phyloP scores from a whole-genome alignment of 1,140 invertebrate species.

The Ptiloglossa arizonensis region DNA sequence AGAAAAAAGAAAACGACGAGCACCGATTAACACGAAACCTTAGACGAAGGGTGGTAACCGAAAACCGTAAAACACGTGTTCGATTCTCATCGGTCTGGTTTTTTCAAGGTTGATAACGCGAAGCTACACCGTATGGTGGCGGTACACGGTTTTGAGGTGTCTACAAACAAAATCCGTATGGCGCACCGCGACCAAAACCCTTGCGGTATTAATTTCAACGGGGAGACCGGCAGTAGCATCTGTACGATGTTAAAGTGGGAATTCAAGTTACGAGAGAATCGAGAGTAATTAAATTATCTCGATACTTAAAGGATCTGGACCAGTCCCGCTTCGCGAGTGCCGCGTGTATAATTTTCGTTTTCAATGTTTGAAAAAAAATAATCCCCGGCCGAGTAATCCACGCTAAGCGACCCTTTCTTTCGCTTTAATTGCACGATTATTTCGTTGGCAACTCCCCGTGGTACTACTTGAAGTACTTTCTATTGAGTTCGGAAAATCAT shows the following conservation, averaged over 20 bases:
- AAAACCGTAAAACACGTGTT: conserved; percentile 51
- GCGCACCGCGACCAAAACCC: not conserved
- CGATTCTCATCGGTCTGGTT: conserved; percentile 34
- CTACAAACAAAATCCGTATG: conserved; percentile 38
- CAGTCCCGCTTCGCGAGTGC: no score
- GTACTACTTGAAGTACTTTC: no score
- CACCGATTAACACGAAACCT: conserved; percentile 33
- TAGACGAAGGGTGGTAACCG: conserved; percentile 33
- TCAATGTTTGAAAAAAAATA: no score
- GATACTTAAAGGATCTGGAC: not conserved
- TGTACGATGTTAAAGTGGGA: not conserved
- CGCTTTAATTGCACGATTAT: no score
- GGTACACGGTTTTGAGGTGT: not conserved
- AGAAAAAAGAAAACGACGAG: not conserved
- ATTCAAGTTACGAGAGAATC: not conserved
- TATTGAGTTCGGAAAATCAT: no score
- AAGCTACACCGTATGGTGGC: not conserved
- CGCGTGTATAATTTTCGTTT: no score
- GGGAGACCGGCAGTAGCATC: no score
- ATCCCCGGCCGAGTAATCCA: no score
- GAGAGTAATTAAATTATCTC: not conserved
- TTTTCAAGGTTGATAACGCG: conserved; percentile 8
- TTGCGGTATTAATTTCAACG: conserved; percentile 29
- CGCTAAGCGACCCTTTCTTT: no score
- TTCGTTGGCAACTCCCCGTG: no score